phyloP scores from a whole-genome alignment of 2,888 invertebrate species.

The Melanotus villosus region DNA sequence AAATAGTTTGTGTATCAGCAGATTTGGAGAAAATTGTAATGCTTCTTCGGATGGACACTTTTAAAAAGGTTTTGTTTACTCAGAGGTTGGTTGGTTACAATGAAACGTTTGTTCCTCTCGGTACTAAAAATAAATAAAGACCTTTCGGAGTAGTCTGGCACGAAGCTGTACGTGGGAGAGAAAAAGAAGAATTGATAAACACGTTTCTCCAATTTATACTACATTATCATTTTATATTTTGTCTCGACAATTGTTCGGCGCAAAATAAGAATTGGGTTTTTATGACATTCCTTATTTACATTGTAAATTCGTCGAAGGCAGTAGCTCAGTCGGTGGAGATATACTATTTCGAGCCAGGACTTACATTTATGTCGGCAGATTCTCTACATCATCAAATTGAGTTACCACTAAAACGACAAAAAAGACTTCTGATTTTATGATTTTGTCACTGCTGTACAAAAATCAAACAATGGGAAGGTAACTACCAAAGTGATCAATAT shows the following conservation, averaged over 20 bases:
- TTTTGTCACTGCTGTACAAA: constrained; percentile 11
- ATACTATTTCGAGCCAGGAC: no score
- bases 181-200: constrained; percentile 18
- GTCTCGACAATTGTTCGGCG: not conserved
- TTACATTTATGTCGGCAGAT: not conserved
- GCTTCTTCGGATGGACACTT: constrained; percentile 23
- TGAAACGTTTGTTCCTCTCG: constrained; percentile 17
- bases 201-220: not conserved
- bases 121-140: not conserved
- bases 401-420: constrained; percentile 5
- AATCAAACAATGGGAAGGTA: constrained; percentile 10
- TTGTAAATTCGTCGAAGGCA: not conserved
- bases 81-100: constrained; percentile 21
- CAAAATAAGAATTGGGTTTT: no score
- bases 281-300: not conserved
- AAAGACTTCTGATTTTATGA: constrained; percentile 6
- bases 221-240: not conserved
- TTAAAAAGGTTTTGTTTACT: constrained; percentile 32
- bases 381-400: not conserved
- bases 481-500: constrained; percentile 2
- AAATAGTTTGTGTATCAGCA: constrained; percentile 36
- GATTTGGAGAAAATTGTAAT: constrained; percentile 39
- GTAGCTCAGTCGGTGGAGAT: not conserved
- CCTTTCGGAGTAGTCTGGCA: constrained; percentile 19
- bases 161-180: not conserved